These are phyloP conservation scores for Bungarus multicinctus DNA, from an alignment of 2,113 vertebrate species.

Conservation along the genomic window DNA sequence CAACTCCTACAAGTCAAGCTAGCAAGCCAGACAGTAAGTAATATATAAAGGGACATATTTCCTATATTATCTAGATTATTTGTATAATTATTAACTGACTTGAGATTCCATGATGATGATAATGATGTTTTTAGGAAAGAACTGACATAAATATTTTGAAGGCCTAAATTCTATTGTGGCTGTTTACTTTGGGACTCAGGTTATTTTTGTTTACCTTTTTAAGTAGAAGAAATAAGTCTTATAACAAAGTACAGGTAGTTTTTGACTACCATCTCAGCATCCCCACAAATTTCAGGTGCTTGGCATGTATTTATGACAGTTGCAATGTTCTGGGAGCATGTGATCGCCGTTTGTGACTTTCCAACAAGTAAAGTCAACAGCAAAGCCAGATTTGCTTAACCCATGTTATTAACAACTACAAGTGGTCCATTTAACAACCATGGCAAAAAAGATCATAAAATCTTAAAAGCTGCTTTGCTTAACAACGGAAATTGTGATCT, in stretches of 20 bases:
- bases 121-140: not conserved
- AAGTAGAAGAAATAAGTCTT: not conserved
- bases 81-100: not conserved
- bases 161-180: not conserved
- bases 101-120: not conserved
- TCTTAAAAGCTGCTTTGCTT: not conserved
- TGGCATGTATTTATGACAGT: not conserved
- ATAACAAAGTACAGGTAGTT: not conserved
- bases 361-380: not conserved
- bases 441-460: not conserved
- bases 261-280: not conserved
- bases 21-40: constrained; percentile 73
- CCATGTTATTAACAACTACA: not conserved
- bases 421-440: not conserved
- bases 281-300: not conserved
- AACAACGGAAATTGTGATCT: not conserved
- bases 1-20: constrained; percentile 80
- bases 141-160: not conserved
- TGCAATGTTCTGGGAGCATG: not conserved
- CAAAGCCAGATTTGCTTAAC: not conserved
- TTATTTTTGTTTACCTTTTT: not conserved
- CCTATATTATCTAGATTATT: not conserved
- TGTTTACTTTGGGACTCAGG: accelerated
- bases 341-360: not conserved
- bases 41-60: not conserved